Base-by-base conservation (phyloP, 1,140 invertebrate species). In the Vanessa atalanta region DNA sequence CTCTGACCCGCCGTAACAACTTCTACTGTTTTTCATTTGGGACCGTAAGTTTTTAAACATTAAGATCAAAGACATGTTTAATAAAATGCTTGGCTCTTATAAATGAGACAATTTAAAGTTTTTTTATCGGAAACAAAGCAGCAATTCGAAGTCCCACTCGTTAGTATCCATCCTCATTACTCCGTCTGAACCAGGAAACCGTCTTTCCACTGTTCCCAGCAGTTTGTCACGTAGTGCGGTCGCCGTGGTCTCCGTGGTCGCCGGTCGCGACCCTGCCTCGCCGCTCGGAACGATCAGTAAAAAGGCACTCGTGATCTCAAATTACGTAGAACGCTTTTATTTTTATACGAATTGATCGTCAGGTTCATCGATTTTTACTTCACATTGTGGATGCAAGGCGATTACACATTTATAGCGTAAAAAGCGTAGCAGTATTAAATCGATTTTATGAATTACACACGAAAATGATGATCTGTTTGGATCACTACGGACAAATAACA, bases 141-240 rank as follows among this genome's bases (percentile, higher is more conserved):
- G 14, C 15, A 61, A n/a, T 16, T 43, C 53, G 20, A 67, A 15
- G 16, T 15, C 47, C 15, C 12, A 57, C 20, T 66, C 47, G 47
- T 72, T 66, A 67, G 64, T 65, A 61, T 72, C 50, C 57, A 72
- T 65, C 65, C 65, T 67, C 66, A 73, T 73, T 76, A 76, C 74
- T 70, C 51, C 53, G 51, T 69, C 69, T 75, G 76, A 75, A 82
- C 80, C 80, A 82, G 83, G 83, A 85, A 83, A 80, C 76, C 68
- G 80, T 78, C 63, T 72, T 53, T 61, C 55, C 72, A 55, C 23
- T 57, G 77, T 87, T 87, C 85, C 81, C 84, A 86, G 72, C 80
- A 77, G 64, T 78, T 79, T 77, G 82, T 86, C 87, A 87, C 85
- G 87, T 87, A 83, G 79, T 82, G 83, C 82, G 82, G 85, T 85